phyloP scores from a whole-genome alignment of 2,888 invertebrate species.

The Papilio gigon region DNA sequence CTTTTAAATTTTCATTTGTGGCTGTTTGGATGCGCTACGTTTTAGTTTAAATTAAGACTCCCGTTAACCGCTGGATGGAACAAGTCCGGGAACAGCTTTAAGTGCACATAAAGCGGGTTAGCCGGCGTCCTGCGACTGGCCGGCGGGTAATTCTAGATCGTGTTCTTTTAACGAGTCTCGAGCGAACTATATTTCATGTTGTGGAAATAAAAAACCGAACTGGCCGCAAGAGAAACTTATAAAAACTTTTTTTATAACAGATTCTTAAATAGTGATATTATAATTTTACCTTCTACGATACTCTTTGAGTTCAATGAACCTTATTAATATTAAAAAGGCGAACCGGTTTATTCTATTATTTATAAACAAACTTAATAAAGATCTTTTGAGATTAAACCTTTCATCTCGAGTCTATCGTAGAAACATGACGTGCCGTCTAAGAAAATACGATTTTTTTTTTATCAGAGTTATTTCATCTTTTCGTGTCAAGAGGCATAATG shows the following conservation, averaged over 20 bases:
- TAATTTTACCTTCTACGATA: slow-evolving; percentile 6
- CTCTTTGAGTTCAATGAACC: slow-evolving; percentile 7
- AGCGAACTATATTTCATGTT: slow-evolving; percentile 67
- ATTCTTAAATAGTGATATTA: slow-evolving; percentile 12
- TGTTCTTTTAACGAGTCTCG: slow-evolving; percentile 75
- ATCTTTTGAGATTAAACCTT: slow-evolving; percentile 29
- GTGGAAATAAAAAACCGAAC: slow-evolving; percentile 67
- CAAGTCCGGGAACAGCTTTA: slow-evolving; percentile 73
- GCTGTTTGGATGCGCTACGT: slow-evolving; percentile 54
- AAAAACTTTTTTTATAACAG: slow-evolving; percentile 41
- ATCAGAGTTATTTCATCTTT: slow-evolving; percentile 43
- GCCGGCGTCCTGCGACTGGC: slow-evolving; percentile 62
- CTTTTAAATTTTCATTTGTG: slow-evolving; percentile 58
- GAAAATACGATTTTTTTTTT: slow-evolving; percentile 40
- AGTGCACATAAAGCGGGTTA: slow-evolving; percentile 76
- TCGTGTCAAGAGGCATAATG: slow-evolving; percentile 44
- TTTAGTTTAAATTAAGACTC: slow-evolving; percentile 73
- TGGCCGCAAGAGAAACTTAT: slow-evolving; percentile 48
- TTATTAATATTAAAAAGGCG: slow-evolving; percentile 14
- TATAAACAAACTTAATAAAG: slow-evolving; percentile 25
- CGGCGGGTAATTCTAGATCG: slow-evolving; percentile 70
- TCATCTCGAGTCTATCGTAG: slow-evolving; percentile 36
- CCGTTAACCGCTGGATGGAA: slow-evolving; percentile 72
- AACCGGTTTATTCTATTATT: slow-evolving; percentile 17
- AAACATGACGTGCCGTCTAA: slow-evolving; percentile 30